These are phyloP conservation scores for Oceanodroma leucorhoa DNA, from an alignment of 2,797 vertebrate species.

Conservation along the genomic window DNA sequence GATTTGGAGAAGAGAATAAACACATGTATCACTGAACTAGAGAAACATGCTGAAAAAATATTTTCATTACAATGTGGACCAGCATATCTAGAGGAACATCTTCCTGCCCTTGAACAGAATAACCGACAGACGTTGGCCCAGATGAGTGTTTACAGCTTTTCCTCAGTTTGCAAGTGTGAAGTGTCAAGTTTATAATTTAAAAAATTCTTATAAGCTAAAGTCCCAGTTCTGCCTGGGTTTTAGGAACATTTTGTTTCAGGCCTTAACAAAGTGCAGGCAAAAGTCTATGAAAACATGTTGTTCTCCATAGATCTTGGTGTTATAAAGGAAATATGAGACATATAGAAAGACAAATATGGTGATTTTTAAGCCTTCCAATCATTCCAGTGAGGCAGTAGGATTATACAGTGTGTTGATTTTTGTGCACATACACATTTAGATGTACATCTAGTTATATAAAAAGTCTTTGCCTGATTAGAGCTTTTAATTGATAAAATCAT, in stretches of 20 bases:
- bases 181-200: not conserved
- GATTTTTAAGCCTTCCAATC: not conserved
- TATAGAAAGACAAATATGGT: not conserved
- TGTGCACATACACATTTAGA: not conserved
- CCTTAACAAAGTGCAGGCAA: not conserved
- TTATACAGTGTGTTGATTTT: not conserved
- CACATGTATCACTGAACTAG: not conserved
- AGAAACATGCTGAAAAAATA: not conserved
- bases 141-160: not conserved
- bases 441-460: not conserved
- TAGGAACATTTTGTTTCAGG: not conserved
- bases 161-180: not conserved
- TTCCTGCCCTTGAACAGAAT: not conserved
- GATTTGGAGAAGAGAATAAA: conserved; percentile 40
- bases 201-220: not conserved
- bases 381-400: not conserved
- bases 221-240: not conserved
- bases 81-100: not conserved
- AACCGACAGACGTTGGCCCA: not conserved
- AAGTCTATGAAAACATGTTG: not conserved
- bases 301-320: not conserved
- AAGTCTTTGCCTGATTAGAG: not conserved
- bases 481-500: not conserved
- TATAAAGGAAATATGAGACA: not conserved
- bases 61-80: not conserved